Percentiles rank a stretch among this genome's conserved stretches.
phyloP scores from a whole-genome alignment of 2,797 vertebrate genomes.

The Anolis apletophallus region DNA sequence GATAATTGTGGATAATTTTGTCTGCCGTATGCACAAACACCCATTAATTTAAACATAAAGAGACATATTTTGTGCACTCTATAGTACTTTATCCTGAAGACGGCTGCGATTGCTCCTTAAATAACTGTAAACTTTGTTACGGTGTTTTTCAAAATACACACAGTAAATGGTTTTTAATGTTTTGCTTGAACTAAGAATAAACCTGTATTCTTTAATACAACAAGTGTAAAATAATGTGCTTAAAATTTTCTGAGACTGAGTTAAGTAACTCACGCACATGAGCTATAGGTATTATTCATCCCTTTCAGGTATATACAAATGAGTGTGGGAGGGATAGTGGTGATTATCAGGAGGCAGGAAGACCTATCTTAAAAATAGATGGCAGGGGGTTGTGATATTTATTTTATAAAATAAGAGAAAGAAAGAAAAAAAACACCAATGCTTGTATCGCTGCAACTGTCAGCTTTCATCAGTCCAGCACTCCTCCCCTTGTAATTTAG shows the following conservation, averaged over 20 bases:
- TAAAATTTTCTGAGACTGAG: neutral
- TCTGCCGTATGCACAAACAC: neutral
- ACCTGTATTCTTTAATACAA: neutral
- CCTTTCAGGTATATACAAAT: neutral
- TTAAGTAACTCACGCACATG: neutral
- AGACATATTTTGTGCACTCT: neutral
- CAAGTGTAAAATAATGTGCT: neutral
- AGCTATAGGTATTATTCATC: neutral
- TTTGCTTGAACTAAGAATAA: constrained; percentile 3
- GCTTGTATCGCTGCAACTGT: neutral
- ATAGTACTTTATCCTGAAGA: neutral
- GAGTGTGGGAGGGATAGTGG: neutral
- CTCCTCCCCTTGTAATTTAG: neutral
- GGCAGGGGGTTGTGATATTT: neutral
- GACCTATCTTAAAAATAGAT: neutral
- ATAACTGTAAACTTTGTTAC: neutral
- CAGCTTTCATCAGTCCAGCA: neutral
- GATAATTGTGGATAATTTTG: neutral
- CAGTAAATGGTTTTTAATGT: neutral
- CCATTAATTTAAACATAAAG: constrained; percentile 14
- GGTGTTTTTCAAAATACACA: neutral
- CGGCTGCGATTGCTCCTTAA: neutral
- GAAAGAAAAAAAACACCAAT: neutral
- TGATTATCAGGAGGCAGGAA: neutral
- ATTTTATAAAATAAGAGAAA: neutral